Evolutionary conservation across 1,140 invertebrate species (phyloP), one percentile per base, ranked within the genome.

Genomic region (Lucilia sericata): DNA sequence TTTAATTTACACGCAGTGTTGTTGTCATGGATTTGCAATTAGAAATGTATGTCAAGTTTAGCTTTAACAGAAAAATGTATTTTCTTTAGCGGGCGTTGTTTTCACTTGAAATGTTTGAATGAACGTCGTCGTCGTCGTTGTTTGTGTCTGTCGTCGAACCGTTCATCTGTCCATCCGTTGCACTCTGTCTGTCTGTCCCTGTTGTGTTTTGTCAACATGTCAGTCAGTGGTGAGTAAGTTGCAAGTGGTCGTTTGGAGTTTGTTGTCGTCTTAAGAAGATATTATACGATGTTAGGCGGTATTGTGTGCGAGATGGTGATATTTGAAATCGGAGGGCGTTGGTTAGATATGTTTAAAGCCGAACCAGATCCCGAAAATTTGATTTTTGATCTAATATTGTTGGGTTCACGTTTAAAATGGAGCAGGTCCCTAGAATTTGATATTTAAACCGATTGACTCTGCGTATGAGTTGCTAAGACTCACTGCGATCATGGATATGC

Each of bases 151-250:
- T 13, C 74, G 51, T 55, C 17, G 25, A 30, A 30, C 21, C 21
- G 74, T 51, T 78, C 13, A 30, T 30, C 49, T 12, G 34, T 8
- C 42, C n/a, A 19, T 30, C 51, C 60, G 5, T 13, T 42, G 13
- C 34, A 14, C 12, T 47, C 14, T 47, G 49, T 34, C 42, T 84
- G 80, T 82, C 25, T 30, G 25, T 30, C 25, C 81, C 84, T 51
- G n/a, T 84, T 82, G 80, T 84, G 60, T 42, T 84, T 84, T 84
- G 84, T 84, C 84, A 84, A 76, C 80, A 82, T 82, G 84, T 84
- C 84, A 82, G 70, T 65, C 70, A 78, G 75, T 17, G 30, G 70
- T 65, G 47, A 78, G 75, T 17, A 10, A 42, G 25, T 49, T 21
- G 14, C 47, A 49, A 25, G n/a, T 42, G 0, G 42, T 70, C 5